Conservation (phyloP, 2,113 vertebrate genomes). For the Chinchilla lanigera region DNA sequence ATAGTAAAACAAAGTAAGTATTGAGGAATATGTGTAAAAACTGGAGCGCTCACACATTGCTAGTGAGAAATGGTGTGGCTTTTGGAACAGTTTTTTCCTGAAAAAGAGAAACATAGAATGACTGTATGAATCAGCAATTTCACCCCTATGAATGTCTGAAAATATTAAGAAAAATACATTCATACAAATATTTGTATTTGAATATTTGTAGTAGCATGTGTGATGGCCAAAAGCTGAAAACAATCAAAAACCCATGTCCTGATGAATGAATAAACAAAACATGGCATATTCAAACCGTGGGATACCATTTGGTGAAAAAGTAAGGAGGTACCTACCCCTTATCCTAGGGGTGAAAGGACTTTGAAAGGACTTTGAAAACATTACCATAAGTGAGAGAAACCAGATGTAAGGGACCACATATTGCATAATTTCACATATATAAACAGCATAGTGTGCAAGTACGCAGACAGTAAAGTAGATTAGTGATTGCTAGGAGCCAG, state of each 20-base stretch:
- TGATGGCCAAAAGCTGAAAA: not conserved
- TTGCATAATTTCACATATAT: not conserved
- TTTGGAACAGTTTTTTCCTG: not conserved
- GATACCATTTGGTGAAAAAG: not conserved
- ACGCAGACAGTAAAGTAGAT: not conserved
- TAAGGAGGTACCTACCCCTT: not conserved
- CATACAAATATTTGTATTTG: not conserved
- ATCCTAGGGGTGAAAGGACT: too few relatives aligned
- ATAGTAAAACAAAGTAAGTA: not conserved
- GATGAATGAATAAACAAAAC: not conserved
- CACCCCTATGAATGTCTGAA: not conserved
- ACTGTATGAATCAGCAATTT: not conserved
- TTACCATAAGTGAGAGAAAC: not conserved
- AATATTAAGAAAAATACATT: not conserved
- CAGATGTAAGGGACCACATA: too few relatives aligned
- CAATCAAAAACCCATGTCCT: not conserved
- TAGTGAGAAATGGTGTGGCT: not conserved
- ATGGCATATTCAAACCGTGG: not conserved
- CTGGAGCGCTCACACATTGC: not conserved
- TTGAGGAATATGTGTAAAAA: not conserved
- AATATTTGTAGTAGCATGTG: not conserved
- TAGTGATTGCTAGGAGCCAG: not conserved
- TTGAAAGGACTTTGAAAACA: not conserved
- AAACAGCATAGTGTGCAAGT: not conserved
- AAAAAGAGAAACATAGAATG: not conserved